phyloP scores from a whole-genome alignment of 2,113 vertebrate genomes.

The Phalacrocorax carbo region DNA sequence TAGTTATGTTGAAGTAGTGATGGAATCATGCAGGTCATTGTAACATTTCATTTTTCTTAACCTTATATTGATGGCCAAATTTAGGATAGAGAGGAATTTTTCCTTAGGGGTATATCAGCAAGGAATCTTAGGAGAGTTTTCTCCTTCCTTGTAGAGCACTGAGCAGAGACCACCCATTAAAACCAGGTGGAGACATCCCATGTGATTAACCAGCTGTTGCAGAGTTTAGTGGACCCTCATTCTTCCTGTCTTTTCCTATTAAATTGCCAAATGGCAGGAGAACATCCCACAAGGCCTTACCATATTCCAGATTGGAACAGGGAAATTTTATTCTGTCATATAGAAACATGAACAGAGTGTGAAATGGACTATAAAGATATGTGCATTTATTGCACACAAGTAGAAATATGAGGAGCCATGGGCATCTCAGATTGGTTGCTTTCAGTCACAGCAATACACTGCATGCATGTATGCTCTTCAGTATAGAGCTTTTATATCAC shows the following conservation, averaged over 20 bases:
- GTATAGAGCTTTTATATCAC: neutral
- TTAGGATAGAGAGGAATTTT: neutral
- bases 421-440: neutral
- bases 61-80: neutral
- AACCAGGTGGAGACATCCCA: neutral
- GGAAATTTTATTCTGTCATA: conserved; percentile 37
- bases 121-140: neutral
- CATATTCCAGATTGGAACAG: conserved; percentile 45
- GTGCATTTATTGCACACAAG: conserved; percentile 26
- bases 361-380: conserved; percentile 1
- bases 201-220: neutral
- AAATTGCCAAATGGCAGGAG: conserved; percentile 25
- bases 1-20: conserved; percentile 5
- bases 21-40: neutral
- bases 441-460: neutral
- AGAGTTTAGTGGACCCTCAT: neutral
- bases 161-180: neutral
- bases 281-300: neutral
- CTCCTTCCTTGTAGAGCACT: neutral
- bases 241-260: conserved; percentile 4
- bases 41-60: conserved; percentile 45
- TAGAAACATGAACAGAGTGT: conserved; percentile 13
- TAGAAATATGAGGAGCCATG: conserved; percentile 4
- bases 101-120: neutral
- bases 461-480: neutral